A percentile compares a stretch with the other conserved stretches of the same genome.
phyloP scores from a whole-genome alignment of 1,140 invertebrate genomes.

The Gonioctena quinquepunctata region DNA sequence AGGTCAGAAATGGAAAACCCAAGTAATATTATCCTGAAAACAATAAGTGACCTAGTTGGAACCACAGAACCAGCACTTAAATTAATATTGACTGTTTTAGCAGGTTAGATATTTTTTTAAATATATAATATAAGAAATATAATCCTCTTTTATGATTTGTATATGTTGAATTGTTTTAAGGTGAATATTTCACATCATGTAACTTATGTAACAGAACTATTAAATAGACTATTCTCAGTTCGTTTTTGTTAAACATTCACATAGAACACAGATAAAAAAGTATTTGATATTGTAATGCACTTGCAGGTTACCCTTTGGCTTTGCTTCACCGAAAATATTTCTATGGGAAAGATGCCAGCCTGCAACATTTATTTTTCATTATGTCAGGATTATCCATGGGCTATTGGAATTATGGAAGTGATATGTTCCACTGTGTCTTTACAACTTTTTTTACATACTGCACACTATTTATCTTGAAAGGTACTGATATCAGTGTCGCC shows the following conservation, averaged over 20 bases:
- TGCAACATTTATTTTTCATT: constrained; percentile 79
- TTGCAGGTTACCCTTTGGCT: constrained; percentile 79
- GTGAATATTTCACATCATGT: not conserved
- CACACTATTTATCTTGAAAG: constrained; percentile 62
- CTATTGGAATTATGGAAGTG: constrained; percentile 80
- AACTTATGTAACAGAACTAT: not conserved
- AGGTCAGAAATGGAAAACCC: not conserved
- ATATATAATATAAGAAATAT: constrained; percentile 18
- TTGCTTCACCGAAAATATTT: constrained; percentile 68
- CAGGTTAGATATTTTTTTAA: constrained; percentile 59
- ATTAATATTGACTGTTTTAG: constrained; percentile 69
- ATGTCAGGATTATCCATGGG: constrained; percentile 71
- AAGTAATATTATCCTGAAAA: constrained; percentile 16
- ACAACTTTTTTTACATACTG: constrained; percentile 73
- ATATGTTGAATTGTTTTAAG: not conserved
- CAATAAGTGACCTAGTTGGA: constrained; percentile 3
- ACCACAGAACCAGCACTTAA: constrained; percentile 64
- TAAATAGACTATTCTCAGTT: not conserved
- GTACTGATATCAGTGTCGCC: constrained; percentile 64
- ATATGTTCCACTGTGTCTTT: constrained; percentile 72
- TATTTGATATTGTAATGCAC: constrained; percentile 10
- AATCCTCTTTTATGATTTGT: not conserved
- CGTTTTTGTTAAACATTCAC: not conserved
- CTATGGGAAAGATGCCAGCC: constrained; percentile 58
- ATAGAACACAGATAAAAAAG: not conserved